Base-by-base conservation (phyloP, 2,797 vertebrate genomes). In the Chaetodon trifasciatus region DNA sequence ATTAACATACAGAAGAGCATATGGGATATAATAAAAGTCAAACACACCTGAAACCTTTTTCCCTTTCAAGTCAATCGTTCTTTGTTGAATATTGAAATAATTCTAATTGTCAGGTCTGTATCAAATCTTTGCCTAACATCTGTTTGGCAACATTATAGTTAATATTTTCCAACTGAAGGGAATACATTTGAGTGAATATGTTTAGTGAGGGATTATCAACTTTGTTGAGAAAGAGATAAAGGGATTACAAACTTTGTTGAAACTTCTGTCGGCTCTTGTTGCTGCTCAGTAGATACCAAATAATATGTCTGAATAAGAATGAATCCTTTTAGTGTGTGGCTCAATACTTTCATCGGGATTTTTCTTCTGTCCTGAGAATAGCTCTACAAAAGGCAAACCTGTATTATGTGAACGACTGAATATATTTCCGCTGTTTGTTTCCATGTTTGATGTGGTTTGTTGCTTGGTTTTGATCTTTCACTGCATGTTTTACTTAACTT, bases 151-250 rank as follows among this genome's bases (percentile, higher is more conserved):
- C 28, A 64, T 67, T 21, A 13, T n/a, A 37, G 58, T 52, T 40
- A 65, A 47, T 70, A 47, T 79, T 60, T 70, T 60, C 32, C 39
- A 69, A 19, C 23, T 15, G 60, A 60, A 56, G 37, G 21, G 24
- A 76, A 77, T 52, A 44, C 1, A 32, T 79, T 67, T 28, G n/a
- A 73, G 35, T 52, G 56, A 74, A 46, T 53, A 64, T 82, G 46
- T 62, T 84, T 66, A 60, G 37, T 57, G n/a, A 47, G 52, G 56
- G 57, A 84, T 82, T 69, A 80, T 78, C 75, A 62, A 53, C 70
- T 83, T 78, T 78, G 75, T 79, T 82, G 73, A 72, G 71, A 69
- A 72, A 73, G 58, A 65, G 78, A 83, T 82, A 75, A 86, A 70
- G 24, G 40, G 60, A 76, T 78, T 76, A 70, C 4, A 63, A 74